These are phyloP conservation scores for Salvator merianae DNA, from an alignment of 2,113 vertebrate species.

Conservation along the genomic window DNA sequence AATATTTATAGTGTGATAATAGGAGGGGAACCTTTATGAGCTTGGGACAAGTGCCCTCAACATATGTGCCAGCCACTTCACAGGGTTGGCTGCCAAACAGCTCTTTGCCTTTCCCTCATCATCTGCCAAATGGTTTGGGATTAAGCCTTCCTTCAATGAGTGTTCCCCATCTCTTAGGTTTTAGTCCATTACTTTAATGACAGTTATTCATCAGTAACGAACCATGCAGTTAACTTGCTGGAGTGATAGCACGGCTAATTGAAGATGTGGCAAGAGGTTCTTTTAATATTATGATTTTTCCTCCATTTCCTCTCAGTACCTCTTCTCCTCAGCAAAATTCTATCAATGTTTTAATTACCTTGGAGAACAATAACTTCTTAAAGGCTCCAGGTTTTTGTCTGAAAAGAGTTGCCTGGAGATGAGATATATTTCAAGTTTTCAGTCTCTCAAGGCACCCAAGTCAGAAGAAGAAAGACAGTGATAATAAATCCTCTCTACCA, in stretches of 20 bases:
- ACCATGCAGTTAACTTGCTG: slow-evolving; percentile 42
- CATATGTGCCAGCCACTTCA: not conserved
- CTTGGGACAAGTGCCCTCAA: not conserved
- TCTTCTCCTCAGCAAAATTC: slow-evolving; percentile 56
- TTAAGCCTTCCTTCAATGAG: not conserved
- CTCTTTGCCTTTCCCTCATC: not conserved
- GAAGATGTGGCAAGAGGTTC: slow-evolving; percentile 46
- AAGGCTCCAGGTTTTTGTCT: slow-evolving; percentile 45
- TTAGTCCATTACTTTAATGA: slow-evolving; percentile 53
- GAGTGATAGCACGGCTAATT: slow-evolving; percentile 46
- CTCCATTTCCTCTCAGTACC: slow-evolving; percentile 61
- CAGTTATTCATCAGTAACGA: slow-evolving; percentile 60
- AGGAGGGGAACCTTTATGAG: not conserved
- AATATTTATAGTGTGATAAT: not conserved
- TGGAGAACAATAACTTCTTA: slow-evolving; percentile 59
- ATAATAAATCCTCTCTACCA: slow-evolving; percentile 50
- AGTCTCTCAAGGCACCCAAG: slow-evolving; percentile 54
- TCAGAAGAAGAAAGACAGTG: slow-evolving; percentile 39
- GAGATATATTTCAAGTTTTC: slow-evolving; percentile 9
- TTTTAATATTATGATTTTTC: slow-evolving; percentile 67
- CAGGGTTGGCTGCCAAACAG: rapidly evolving
- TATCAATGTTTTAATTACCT: slow-evolving; percentile 68
- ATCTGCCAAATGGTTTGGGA: slow-evolving; percentile 34
- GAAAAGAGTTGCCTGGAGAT: slow-evolving; percentile 51
- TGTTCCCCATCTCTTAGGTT: slow-evolving; percentile 24